phyloP scores from a whole-genome alignment of 2,113 vertebrate species.

The Pseudopipra pipra region DNA sequence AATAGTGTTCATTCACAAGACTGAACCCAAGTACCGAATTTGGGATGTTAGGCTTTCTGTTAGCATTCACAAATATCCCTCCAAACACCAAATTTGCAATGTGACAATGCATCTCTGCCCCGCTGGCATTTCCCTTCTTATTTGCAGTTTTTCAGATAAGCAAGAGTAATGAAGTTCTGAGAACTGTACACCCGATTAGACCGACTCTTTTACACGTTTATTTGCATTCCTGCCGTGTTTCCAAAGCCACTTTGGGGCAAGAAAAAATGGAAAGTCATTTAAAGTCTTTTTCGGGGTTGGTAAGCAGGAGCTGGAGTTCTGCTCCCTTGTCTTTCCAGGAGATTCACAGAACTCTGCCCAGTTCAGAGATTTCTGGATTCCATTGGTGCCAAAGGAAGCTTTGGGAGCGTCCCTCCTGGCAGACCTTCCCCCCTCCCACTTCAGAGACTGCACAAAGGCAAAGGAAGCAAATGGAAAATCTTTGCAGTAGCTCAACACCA shows the following conservation, averaged over 20 bases:
- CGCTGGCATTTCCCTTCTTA: neutral
- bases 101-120: neutral
- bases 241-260: neutral
- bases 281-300: neutral
- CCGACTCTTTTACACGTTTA: neutral
- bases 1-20: neutral
- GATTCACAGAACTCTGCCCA: neutral
- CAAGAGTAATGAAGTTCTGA: conserved; percentile 24
- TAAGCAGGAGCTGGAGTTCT: neutral
- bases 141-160: conserved; percentile 30
- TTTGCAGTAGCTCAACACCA: neutral
- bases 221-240: neutral
- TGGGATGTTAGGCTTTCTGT: neutral
- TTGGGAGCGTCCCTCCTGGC: neutral
- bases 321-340: fast-evolving
- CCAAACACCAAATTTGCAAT: neutral
- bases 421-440: neutral
- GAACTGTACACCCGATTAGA: neutral
- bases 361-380: neutral
- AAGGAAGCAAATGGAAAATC: conserved; percentile 17
- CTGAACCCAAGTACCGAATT: neutral
- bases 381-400: neutral
- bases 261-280: neutral
- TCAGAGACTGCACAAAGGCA: neutral
- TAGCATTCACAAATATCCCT: neutral